Evolutionary conservation across 2,888 invertebrate genomes (phyloP), one percentile per base, ranked within the genome.

Genomic region (Nymphalis urticae): DNA sequence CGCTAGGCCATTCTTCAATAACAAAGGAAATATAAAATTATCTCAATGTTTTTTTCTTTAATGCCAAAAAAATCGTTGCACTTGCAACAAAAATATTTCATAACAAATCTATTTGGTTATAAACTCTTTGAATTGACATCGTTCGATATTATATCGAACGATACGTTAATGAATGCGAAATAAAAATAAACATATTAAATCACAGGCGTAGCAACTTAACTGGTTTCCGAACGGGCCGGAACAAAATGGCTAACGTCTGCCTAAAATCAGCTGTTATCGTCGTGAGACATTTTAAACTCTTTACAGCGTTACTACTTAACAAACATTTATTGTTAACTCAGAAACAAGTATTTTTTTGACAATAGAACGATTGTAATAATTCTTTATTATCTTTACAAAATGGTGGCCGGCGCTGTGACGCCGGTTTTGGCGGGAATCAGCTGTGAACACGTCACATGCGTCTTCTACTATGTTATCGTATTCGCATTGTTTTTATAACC

Each of bases 401-500:
- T 66, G 65, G 67, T 66, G 65, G 68, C 50, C 60, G 32, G n/a
- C 24, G 48, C 16, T 48, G 48, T 64, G 75, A 74, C 73, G 75
- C 76, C 74, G 64, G 76, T 75, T 79, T 77, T 79, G 79, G 80
- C 80, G 80, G 78, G 78, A 79, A 78, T 80, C 80, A 80, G 80
- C 80, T 80, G 79, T 75, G 74, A 74, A 75, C 75, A 74, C 73
- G 78, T 76, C 73, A 66, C 75, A 54, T 21, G 42, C 4, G 48
- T 42, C 71, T 63, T 54, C 59, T 64, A 58, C 48, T 50, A 47
- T 36, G 62, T 50, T n/a, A 58, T 58, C 19, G 27, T 59, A 19
- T 19, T 19, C 36, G 13, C 59, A 53, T 53, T 68, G 66, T 66
- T 66, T 64, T 68, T 10, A 58, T 66, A 67, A 65, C 70, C 72